phyloP scores from a whole-genome alignment of 2,888 invertebrate genomes.

The Cephus spinipes region DNA sequence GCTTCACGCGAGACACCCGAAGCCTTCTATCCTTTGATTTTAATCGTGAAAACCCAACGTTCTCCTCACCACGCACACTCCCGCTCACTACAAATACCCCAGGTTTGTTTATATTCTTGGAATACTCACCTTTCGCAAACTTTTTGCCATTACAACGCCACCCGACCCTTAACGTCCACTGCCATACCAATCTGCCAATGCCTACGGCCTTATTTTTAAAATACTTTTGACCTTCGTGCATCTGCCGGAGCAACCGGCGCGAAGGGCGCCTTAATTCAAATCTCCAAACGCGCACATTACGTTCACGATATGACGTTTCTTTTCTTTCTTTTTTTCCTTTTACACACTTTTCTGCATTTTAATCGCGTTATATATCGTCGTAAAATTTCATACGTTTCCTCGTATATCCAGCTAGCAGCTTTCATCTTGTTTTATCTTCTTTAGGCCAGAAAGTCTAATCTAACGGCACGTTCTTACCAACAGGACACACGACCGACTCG shows the following conservation, averaged over 20 bases:
- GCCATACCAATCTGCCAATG: slow-evolving; percentile 69
- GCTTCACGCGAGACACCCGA: slow-evolving; percentile 33
- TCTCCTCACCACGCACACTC: slow-evolving; percentile 3
- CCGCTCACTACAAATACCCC: slow-evolving; percentile 10
- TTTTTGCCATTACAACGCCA: slow-evolving; percentile 84
- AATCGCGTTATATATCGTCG: too few species aligned
- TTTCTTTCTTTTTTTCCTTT: slow-evolving; percentile 16
- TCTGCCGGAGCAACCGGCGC: slow-evolving; percentile 58
- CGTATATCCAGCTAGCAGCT: too few species aligned
- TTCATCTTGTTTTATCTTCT: too few species aligned
- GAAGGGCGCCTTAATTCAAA: slow-evolving; percentile 60
- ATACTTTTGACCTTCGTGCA: slow-evolving; percentile 66
- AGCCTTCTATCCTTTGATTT: slow-evolving; percentile 35
- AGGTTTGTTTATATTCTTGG: slow-evolving; percentile 33
- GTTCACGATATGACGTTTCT: background rate
- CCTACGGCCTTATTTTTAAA: slow-evolving; percentile 65
- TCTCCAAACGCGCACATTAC: slow-evolving; percentile 22
- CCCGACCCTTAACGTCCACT: slow-evolving; percentile 83
- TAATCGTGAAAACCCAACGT: slow-evolving; percentile 38
- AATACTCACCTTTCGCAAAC: slow-evolving; percentile 81
- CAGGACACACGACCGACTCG: too few species aligned
- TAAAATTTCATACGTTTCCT: too few species aligned
- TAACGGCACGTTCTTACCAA: too few species aligned
- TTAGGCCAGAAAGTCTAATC: too few species aligned
- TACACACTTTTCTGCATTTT: slow-evolving; percentile 5